These are phyloP conservation scores for Rhabdomys pumilio DNA, from an alignment of 2,797 vertebrate genomes.

Conservation along the genomic window DNA sequence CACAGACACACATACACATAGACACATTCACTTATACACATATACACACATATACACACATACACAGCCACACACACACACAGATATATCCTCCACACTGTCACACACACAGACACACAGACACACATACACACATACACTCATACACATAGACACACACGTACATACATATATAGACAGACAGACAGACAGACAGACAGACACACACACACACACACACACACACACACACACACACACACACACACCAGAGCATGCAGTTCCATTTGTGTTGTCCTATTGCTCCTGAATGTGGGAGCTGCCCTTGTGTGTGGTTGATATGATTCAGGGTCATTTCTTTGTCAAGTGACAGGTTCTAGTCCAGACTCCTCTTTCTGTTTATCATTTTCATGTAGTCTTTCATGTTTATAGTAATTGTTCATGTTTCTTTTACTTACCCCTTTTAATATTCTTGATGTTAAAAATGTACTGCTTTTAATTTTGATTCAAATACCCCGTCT, in stretches of 20 bases:
- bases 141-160: too few relatives aligned
- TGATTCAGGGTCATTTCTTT: background rate
- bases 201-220: background rate
- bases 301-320: background rate
- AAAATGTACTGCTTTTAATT: background rate
- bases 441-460: background rate
- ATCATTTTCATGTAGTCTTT: background rate
- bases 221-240: background rate
- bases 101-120: background rate
- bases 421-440: background rate
- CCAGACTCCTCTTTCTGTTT: background rate
- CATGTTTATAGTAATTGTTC: background rate
- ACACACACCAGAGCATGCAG: background rate
- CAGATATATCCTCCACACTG: background rate
- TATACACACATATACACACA: too few relatives aligned
- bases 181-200: too few relatives aligned
- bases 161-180: too few relatives aligned
- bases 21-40: too few relatives aligned
- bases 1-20: too few relatives aligned
- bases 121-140: background rate
- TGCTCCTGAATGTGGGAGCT: background rate
- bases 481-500: background rate
- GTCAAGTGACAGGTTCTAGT: background rate
- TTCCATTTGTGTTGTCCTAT: background rate
- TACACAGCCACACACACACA: too few relatives aligned